A percentile compares a stretch with the other conserved stretches of the same genome.
phyloP scores from a whole-genome alignment of 2,888 invertebrate species.

The Harpalus rubripes region DNA sequence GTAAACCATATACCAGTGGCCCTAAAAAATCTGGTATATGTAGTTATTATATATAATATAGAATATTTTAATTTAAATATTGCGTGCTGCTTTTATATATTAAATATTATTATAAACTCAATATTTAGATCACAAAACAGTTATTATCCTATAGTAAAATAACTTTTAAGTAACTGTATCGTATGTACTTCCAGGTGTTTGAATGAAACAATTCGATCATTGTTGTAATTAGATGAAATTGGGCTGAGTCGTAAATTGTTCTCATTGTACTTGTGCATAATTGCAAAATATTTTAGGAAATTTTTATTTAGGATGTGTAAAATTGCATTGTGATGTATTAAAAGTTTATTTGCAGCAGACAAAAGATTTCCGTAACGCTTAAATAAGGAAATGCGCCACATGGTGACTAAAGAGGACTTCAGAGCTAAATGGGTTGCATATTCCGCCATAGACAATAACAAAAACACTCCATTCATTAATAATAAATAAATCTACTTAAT shows the following conservation, averaged over 20 bases:
- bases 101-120: background rate
- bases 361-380: constrained; percentile 4
- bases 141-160: background rate
- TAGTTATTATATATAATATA: too few species aligned
- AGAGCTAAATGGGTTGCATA: constrained; percentile 7
- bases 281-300: constrained; percentile 7
- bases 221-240: background rate
- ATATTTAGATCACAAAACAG: background rate
- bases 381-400: constrained; percentile 25
- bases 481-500: too few species aligned
- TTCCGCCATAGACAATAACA: background rate
- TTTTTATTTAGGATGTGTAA: background rate
- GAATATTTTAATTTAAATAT: background rate
- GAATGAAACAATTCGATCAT: background rate
- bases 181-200: background rate
- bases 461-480: background rate
- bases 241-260: background rate
- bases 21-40: too few species aligned
- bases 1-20: too few species aligned
- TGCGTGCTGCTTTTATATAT: background rate
- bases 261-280: background rate
- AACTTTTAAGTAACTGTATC: background rate
- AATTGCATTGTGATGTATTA: background rate
- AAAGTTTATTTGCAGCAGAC: background rate
- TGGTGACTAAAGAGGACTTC: constrained; percentile 6